Percentiles rank a stretch among this genome's conserved stretches.
phyloP scores from a whole-genome alignment of 2,113 vertebrate species.

The Charina bottae region DNA sequence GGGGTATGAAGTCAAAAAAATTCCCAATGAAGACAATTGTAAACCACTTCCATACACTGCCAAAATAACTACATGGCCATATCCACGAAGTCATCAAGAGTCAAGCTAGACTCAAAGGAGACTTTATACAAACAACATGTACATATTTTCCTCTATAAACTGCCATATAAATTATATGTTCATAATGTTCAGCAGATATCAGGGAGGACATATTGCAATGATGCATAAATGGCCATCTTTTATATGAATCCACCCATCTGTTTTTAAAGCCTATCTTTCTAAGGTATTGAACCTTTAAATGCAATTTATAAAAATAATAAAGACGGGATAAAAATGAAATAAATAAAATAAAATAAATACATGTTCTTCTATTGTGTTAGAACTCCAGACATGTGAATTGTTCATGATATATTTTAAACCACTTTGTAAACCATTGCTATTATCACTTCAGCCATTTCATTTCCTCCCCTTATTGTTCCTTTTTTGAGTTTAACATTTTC shows the following conservation, averaged over 20 bases:
- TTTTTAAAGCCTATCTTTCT: neutral
- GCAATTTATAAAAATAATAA: too few species aligned
- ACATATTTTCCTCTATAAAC: neutral
- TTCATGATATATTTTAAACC: neutral
- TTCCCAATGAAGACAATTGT: neutral
- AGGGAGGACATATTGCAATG: neutral
- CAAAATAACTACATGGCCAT: neutral
- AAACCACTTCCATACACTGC: neutral
- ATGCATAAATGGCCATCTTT: neutral
- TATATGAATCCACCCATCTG: neutral
- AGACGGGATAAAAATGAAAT: too few species aligned
- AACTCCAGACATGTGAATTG: neutral
- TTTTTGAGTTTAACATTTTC: neutral
- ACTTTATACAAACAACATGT: neutral
- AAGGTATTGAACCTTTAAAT: neutral
- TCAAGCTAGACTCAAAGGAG: neutral
- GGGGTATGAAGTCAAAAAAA: neutral
- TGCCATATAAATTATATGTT: neutral
- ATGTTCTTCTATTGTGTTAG: neutral
- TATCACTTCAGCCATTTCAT: neutral
- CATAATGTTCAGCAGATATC: neutral
- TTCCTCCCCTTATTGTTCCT: neutral
- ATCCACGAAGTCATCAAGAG: neutral
- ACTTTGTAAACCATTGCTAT: neutral
- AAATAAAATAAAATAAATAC: too few species aligned